Evolutionary conservation across 2,113 vertebrate species (phyloP), one percentile per base, ranked within the genome.

Genomic region (Lamprotornis superbus): DNA sequence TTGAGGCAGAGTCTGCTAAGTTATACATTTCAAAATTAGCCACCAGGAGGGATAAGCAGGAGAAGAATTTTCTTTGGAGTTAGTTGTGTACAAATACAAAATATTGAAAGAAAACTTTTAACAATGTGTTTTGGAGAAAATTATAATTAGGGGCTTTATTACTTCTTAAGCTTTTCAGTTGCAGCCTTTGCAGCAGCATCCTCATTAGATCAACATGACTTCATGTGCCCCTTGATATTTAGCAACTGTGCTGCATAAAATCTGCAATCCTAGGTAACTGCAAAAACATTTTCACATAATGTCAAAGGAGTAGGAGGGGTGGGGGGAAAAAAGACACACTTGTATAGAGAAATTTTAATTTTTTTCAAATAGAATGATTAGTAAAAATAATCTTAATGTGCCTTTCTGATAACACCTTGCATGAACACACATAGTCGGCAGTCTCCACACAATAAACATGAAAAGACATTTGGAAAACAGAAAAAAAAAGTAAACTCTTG

Each of bases 1-100:
- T 93, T 81, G 59, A 71, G 65, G 33, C 21, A 76, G 11, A 83
- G 14, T 89, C 46, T 81, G 64, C 52, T 90, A 96, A 95, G 77
- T 91, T 95, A 91, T 68, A 22, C n/a, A 80, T 93, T 93, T 97
- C 35, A 94, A 90, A 95, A 87, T 96, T 84, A 97, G 78, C 25
- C 63, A 70, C 63, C 39, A 73, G 60, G 59, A 96, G 77, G 78
- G 19, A 31, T 60, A 91, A 87, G 9, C 30, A 77, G 15, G n/a
- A 83, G 10, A 92, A 94, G 67, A 15, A 23, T 56, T 33, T 93
- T 89, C 30, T 50, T 84, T 33, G 16, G 47, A 18, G 28, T 71
- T 33, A 79, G 14, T 55, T 74, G 73, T 3, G 12, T 55, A 55
- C 5, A 77, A 49, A 50, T 57, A 30, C 5, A 74, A 89, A 83